These are phyloP conservation scores for Eurystomus glaucurus DNA, from an alignment of 2,797 vertebrate genomes.

Conservation along the genomic window DNA sequence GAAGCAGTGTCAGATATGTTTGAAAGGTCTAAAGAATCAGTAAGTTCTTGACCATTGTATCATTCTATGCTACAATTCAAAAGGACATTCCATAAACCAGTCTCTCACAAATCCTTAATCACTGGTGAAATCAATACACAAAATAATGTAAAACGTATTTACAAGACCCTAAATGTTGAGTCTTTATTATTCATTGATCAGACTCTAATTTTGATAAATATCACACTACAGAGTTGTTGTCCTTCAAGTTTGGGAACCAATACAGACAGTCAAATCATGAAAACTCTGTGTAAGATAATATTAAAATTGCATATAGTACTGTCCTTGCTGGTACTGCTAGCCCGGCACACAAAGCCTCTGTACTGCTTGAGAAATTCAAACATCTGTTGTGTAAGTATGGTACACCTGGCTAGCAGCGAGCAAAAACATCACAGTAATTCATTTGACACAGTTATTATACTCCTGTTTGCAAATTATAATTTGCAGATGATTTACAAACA, in stretches of 20 bases:
- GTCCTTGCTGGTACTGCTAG: neutral
- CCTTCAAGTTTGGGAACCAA: neutral
- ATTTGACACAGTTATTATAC: constrained; percentile 66
- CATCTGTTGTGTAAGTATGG: constrained; percentile 51
- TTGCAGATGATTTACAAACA: constrained; percentile 77
- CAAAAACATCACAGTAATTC: constrained; percentile 57
- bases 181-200: neutral
- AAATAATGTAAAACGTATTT: neutral
- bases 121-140: neutral
- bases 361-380: constrained; percentile 63
- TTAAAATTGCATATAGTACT: neutral
- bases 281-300: neutral
- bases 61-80: neutral
- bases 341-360: neutral
- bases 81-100: neutral
- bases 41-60: neutral
- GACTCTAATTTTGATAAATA: neutral
- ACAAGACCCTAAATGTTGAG: neutral
- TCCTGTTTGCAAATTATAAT: constrained; percentile 75
- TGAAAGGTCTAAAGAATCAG: neutral
- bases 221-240: neutral
- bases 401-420: constrained; percentile 64
- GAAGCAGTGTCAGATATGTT: neutral
- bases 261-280: neutral
- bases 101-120: neutral